Evolutionary conservation across 1,140 invertebrate genomes (phyloP).

Genomic region (Dolichoris vasculosae): DNA sequence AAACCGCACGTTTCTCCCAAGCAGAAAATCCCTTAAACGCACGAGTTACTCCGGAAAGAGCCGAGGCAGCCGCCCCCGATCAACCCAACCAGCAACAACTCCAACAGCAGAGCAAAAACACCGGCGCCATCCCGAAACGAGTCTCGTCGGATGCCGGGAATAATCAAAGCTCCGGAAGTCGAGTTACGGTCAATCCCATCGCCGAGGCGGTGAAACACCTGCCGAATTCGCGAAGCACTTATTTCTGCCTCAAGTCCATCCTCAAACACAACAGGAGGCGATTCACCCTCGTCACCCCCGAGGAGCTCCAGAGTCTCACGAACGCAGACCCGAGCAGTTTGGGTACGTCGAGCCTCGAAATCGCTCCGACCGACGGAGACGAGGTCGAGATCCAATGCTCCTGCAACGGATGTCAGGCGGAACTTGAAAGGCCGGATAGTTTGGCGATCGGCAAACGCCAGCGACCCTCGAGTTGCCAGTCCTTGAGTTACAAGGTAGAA

Average conservation of each 20-base stretch:
- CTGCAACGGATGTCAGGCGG: constrained; percentile 29
- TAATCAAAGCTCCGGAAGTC: constrained; percentile 37
- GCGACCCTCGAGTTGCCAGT: constrained; percentile 56
- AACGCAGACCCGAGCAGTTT: neutral
- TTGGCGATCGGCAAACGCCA: constrained; percentile 62
- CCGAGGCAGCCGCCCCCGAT: neutral
- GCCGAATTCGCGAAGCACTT: constrained; percentile 62
- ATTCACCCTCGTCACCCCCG: constrained; percentile 68
- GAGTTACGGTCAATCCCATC: constrained; percentile 64
- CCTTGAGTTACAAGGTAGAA: constrained; percentile 23
- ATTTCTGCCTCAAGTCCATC: constrained; percentile 70
- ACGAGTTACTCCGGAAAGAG: neutral
- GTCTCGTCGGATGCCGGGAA: neutral
- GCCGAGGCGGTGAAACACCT: constrained; percentile 58
- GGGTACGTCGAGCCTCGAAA: no score
- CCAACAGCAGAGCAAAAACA: constrained; percentile 23
- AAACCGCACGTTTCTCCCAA: neutral
- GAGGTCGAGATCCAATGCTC: neutral
- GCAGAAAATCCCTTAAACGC: neutral
- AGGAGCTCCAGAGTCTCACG: constrained; percentile 59
- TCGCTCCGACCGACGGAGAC: neutral
- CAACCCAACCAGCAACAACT: neutral
- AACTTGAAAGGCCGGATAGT: constrained; percentile 19
- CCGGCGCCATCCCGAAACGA: constrained; percentile 61
- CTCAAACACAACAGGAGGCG: constrained; percentile 67